Base-by-base conservation (phyloP, 2,797 vertebrate species). In the Arrhamphus sclerolepis region DNA sequence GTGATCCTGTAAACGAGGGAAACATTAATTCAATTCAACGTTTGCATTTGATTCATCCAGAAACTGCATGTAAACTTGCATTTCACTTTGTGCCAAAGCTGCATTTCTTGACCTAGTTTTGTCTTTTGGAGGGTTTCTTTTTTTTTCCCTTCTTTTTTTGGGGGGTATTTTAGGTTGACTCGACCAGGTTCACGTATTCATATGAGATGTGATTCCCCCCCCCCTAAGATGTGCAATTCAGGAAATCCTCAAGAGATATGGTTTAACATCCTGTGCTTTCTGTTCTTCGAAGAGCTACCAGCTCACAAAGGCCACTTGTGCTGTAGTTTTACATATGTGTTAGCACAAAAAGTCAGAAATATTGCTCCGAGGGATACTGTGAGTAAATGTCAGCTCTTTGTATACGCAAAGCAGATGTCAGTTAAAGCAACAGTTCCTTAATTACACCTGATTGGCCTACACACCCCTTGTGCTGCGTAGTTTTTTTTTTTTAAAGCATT, bases 131-230 rank as follows among this genome's bases (percentile, higher is more conserved):
- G 29, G 29, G 6, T 31, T 31, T 31, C 10, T 55, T n/a, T 40
- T 7, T 53, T 17, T 46, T 18, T n/a, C 26, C 2, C n/a, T n/a
- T 39, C 11, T 58, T 5, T 14, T 40, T 1, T 49, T 31, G 19
- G 46, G 3, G 26, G 28, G 8, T 29, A 6, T 29, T 9, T 6
- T 29, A 13, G 13, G 5, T 1, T 14, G 11, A 38, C 13, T 38
- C 2, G 14, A 38, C 11, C 34, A 4, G 13, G 5, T 83, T 62
- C 76, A 62, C 55, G 43, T 69, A 31, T 19, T 57, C 67, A 63
- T 21, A 64, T 55, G 56, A 26, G 6, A 2, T 26, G 24, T 44
- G 11, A 5, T 42, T 11, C 17, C 9, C 60, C 18, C n/a, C n/a
- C n/a, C n/a, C n/a, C n/a, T n/a, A n/a, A n/a, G n/a, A 17, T 29